Evolutionary conservation across 2,888 invertebrate species (phyloP), one percentile per base, ranked within the genome.

Genomic region (Ormia ochracea): DNA sequence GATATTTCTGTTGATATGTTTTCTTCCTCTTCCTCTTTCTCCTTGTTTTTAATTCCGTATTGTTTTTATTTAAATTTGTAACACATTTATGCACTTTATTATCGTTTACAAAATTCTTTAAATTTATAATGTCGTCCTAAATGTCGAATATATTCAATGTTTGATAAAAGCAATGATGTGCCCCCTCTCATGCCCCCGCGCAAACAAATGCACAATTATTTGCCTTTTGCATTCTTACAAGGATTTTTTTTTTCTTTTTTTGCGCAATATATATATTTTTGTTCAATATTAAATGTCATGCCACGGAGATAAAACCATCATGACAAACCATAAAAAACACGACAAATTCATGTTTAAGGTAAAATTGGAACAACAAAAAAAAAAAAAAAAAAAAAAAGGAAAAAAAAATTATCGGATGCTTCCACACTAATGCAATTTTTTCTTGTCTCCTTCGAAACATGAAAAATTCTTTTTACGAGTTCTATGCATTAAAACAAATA

Each of bases 281-380:
- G 28, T 68, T 68, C n/a, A 33, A 45, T 54, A 68, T 43, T 28
- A 58, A 69, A 69, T 69, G 14, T 9, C n/a, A n/a, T 36, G 36
- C 33, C 59, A 59, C 48, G 14, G 43, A 31, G 41, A 38, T 26
- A 36, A 48, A 59, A 70, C 10, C 36, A 38, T 36, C 36, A 50
- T 59, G 48, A 3, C 28, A 38, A 21, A 41, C 9, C 52, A 58
- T 43, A 41, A 43, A 59, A 19, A 75, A 52, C 17, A 75, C 36
- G 19, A 23, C 41, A 59, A 43, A 75, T 68, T 75, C 59, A 75
- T 75, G 66, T 73, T 58, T 21, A 21, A 50, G 52, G 43, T 68
- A 43, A 68, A 45, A 74, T 65, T 48, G 36, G n/a, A n/a, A n/a
- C n/a, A n/a, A n/a, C n/a, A n/a, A n/a, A n/a, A n/a, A n/a, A n/a